Percentiles rank a stretch among this genome's conserved stretches.
Conservation (phyloP, 2,797 vertebrate genomes). For the Potorous gilbertii region DNA sequence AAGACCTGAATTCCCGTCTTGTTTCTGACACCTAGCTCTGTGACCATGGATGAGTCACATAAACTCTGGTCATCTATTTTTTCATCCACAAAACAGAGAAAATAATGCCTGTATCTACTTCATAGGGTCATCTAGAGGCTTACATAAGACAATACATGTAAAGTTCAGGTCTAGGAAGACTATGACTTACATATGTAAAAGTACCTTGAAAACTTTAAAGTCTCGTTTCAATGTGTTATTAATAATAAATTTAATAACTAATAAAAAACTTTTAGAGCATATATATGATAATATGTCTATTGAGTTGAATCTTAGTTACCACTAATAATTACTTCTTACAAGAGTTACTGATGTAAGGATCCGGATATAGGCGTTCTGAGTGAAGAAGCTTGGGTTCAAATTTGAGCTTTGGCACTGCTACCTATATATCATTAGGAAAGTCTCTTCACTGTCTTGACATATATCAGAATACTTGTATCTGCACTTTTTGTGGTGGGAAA, state of each 20-base stretch:
- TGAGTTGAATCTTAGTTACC: background rate
- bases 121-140: background rate
- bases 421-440: background rate
- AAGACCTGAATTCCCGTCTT: background rate
- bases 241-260: background rate
- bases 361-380: background rate
- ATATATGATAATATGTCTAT: background rate
- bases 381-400: background rate
- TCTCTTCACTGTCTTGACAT: background rate
- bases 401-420: background rate
- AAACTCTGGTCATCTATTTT: background rate
- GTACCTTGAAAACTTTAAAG: background rate
- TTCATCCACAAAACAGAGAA: background rate
- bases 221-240: background rate
- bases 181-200: background rate
- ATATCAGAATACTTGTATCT: background rate
- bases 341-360: background rate
- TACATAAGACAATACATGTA: background rate
- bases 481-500: background rate
- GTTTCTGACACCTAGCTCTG: background rate
- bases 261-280: background rate
- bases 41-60: background rate
- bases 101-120: background rate
- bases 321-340: background rate
- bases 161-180: background rate